Evolutionary conservation across 1,140 invertebrate genomes (phyloP).

Genomic region (Aplysia californica): DNA sequence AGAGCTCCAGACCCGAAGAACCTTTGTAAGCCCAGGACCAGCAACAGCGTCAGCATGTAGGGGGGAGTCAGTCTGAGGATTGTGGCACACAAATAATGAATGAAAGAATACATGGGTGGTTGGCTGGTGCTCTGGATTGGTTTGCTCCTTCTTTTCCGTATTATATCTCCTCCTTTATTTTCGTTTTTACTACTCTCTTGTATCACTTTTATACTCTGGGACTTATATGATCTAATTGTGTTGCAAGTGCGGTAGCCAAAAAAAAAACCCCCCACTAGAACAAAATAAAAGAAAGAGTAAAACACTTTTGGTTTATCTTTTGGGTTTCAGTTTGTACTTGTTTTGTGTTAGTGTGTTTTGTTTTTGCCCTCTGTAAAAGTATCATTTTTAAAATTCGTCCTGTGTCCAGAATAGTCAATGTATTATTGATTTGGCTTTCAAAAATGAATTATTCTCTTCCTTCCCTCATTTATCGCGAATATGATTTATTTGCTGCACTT

Average conservation of each 20-base stretch:
- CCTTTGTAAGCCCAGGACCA: constrained; percentile 9
- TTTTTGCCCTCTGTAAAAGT: neutral
- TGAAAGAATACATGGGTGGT: too few species aligned
- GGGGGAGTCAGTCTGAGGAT: constrained; percentile 46
- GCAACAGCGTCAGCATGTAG: constrained; percentile 48
- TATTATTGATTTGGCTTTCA: too few species aligned
- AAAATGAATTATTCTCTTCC: neutral
- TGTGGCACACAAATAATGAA: neutral
- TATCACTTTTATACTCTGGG: neutral
- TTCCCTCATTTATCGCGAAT: neutral
- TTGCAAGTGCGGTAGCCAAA: neutral
- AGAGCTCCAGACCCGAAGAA: neutral
- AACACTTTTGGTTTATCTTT: neutral
- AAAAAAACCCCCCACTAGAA: neutral
- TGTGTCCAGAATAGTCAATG: too few species aligned
- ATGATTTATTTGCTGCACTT: neutral
- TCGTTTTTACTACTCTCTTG: neutral
- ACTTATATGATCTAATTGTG: neutral
- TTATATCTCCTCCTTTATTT: neutral
- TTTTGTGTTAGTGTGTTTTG: too few species aligned
- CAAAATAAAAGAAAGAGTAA: neutral
- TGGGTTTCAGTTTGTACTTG: neutral
- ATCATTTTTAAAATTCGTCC: neutral
- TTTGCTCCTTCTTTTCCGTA: neutral
- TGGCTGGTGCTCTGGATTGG: neutral